phyloP scores from a whole-genome alignment of 2,888 invertebrate genomes.

The Campaea margaritaria region DNA sequence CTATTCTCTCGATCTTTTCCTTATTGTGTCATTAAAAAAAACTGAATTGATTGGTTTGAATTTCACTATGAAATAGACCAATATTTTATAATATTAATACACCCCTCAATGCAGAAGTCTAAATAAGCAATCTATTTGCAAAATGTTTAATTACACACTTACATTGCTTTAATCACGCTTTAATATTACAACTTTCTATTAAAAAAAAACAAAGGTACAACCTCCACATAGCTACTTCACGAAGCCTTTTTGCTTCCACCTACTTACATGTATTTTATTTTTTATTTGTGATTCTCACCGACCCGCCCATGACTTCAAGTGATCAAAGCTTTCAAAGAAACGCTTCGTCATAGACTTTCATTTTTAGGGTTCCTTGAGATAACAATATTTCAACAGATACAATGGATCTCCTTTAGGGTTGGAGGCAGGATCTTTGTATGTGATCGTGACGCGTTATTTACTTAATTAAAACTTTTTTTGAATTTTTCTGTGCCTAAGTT shows the following conservation, averaged over 20 bases:
- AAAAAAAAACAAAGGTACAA: conserved; percentile 33
- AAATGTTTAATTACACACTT: conserved; percentile 33
- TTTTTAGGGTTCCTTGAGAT: conserved; percentile 22
- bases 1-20: no score
- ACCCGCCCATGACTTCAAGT: conserved; percentile 56
- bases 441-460: no score
- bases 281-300: conserved; percentile 40
- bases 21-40: no score
- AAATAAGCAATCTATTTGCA: no score
- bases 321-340: conserved; percentile 47
- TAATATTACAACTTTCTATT: conserved; percentile 33
- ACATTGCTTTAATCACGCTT: not conserved
- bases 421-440: no score
- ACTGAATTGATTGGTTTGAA: no score
- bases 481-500: no score
- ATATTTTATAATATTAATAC: no score
- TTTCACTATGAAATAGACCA: no score
- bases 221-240: conserved; percentile 53
- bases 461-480: no score
- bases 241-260: conserved; percentile 50
- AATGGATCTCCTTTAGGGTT: no score
- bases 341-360: conserved; percentile 69
- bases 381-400: not conserved
- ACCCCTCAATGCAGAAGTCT: no score
- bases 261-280: conserved; percentile 50